phyloP scores from a whole-genome alignment of 2,888 invertebrate species.

The Nephrocerus scutellatus region DNA sequence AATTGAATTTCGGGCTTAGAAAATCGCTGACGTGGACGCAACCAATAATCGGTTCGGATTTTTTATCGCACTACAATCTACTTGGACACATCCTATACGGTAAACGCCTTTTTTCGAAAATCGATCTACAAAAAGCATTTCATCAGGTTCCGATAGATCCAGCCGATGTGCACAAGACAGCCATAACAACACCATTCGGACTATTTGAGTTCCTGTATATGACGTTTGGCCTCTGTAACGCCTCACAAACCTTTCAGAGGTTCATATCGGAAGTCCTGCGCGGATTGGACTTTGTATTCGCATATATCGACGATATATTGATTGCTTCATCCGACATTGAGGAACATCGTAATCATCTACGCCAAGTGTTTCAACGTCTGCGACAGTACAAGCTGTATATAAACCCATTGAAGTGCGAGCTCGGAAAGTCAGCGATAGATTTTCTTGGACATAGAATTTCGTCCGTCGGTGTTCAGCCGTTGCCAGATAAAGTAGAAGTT shows the following conservation, averaged over 20 bases:
- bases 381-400: conserved; percentile 23
- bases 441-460: conserved; percentile 20
- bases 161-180: conserved; percentile 18
- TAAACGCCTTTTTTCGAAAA: conserved; percentile 20
- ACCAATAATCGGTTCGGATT: too few species aligned
- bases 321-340: conserved; percentile 23
- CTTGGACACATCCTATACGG: too few species aligned
- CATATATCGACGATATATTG: conserved; percentile 31
- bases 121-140: conserved; percentile 17
- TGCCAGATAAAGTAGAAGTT: conserved; percentile 15
- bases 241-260: conserved; percentile 18
- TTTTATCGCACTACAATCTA: too few species aligned
- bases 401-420: conserved; percentile 21
- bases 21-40: too few species aligned
- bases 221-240: conserved; percentile 18
- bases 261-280: conserved; percentile 16
- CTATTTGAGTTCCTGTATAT: conserved; percentile 17
- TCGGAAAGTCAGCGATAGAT: conserved; percentile 14
- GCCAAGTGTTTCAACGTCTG: conserved; percentile 22
- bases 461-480: conserved; percentile 11
- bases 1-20: too few species aligned
- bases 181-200: conserved; percentile 19
- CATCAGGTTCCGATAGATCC: conserved; percentile 19
- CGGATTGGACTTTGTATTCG: conserved; percentile 16
- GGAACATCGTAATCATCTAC: conserved; percentile 23